These are phyloP conservation scores for Sebastes taczanowskii DNA, from an alignment of 2,797 vertebrate species.

Conservation along the genomic window DNA sequence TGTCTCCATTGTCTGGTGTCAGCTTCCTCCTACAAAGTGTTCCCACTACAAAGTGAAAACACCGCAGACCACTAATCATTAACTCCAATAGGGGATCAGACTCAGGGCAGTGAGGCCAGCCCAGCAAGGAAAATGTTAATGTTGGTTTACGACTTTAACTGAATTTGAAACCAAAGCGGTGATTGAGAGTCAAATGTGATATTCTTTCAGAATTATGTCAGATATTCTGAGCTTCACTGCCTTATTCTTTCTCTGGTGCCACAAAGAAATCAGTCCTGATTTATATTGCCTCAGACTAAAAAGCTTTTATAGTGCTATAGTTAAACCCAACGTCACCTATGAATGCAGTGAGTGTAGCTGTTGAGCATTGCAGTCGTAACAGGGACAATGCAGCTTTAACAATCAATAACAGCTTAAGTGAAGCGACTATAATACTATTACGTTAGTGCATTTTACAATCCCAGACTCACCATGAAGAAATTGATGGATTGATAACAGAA, in stretches of 20 bases:
- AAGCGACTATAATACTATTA: not conserved
- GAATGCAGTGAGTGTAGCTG: slow-evolving; percentile 13
- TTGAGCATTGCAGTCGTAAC: slow-evolving; percentile 4
- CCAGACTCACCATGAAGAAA: slow-evolving; percentile 21
- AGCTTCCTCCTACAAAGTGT: slow-evolving; percentile 42
- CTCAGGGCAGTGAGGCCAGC: slow-evolving; percentile 10
- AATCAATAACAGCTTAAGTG: slow-evolving; percentile 17
- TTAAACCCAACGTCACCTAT: slow-evolving; percentile 20
- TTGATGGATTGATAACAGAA: slow-evolving; percentile 25
- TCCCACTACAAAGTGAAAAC: slow-evolving; percentile 46
- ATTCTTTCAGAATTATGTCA: not conserved
- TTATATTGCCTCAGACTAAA: slow-evolving; percentile 18
- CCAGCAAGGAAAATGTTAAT: not conserved
- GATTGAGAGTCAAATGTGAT: not conserved
- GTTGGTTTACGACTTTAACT: not conserved
- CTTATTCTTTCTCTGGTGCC: not conserved
- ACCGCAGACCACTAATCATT: slow-evolving; percentile 56
- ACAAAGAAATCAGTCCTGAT: not conserved
- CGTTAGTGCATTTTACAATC: slow-evolving; percentile 17
- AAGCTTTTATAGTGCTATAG: slow-evolving; percentile 12
- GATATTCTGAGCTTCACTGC: not conserved
- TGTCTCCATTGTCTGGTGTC: slow-evolving; percentile 59
- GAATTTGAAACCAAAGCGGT: not conserved
- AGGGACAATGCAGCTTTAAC: slow-evolving; percentile 26
- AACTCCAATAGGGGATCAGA: slow-evolving; percentile 29